These are phyloP conservation scores for Strix uralensis DNA, from an alignment of 2,113 vertebrate species.

Conservation along the genomic window DNA sequence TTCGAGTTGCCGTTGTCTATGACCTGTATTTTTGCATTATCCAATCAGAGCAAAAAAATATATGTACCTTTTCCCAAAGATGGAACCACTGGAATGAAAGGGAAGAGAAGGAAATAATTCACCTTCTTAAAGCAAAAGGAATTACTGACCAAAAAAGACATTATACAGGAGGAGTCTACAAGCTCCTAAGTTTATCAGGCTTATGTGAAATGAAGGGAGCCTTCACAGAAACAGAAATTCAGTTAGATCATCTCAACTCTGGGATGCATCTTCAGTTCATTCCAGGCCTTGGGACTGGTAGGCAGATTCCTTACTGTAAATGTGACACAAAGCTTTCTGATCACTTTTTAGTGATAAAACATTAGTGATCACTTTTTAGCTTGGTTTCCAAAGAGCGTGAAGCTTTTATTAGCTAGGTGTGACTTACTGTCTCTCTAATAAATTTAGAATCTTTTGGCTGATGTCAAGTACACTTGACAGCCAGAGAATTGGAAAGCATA, in stretches of 20 bases:
- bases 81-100: background rate
- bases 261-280: background rate
- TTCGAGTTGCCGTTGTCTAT: background rate
- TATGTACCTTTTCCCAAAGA: background rate
- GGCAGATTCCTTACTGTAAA: background rate
- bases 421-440: background rate
- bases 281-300: background rate
- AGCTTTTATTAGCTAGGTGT: background rate
- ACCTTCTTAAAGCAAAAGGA: background rate
- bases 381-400: background rate
- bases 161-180: background rate
- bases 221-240: background rate
- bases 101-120: background rate
- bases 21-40: background rate
- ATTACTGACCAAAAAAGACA: background rate
- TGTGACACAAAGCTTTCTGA: background rate
- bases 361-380: background rate
- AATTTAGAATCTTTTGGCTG: background rate
- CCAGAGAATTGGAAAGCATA: background rate
- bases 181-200: background rate
- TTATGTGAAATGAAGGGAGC: background rate
- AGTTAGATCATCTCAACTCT: background rate
- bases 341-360: background rate
- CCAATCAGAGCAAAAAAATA: background rate
- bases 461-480: background rate